A percentile compares a stretch with the other conserved stretches of the same genome.
Evolutionary conservation across 2,797 vertebrate genomes (phyloP).

Genomic region (Gouania willdenowi): DNA sequence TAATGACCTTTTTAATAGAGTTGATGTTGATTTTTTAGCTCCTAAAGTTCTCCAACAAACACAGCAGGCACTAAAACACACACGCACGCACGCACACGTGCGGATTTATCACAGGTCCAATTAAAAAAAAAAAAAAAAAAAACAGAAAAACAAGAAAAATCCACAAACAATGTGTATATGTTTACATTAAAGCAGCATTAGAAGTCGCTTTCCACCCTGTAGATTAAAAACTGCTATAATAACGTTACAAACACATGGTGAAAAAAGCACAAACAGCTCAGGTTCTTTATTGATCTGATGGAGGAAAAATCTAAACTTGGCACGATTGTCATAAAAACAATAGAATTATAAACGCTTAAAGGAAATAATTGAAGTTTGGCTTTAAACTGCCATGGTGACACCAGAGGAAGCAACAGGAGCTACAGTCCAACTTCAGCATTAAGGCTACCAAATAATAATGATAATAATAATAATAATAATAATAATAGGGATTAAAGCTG

Average conservation of each 20-base stretch:
- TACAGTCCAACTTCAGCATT: too few species aligned
- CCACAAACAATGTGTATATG: slow-evolving; percentile 37
- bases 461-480: too few species aligned
- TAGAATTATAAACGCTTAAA: too few species aligned
- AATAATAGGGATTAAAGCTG: too few species aligned
- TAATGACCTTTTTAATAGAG: too few species aligned
- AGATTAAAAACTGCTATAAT: slow-evolving; percentile 52
- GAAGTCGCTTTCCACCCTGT: slow-evolving; percentile 32
- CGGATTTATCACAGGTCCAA: slow-evolving; percentile 35
- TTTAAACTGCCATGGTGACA: too few species aligned
- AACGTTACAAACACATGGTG: slow-evolving; percentile 42
- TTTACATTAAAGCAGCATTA: slow-evolving; percentile 42
- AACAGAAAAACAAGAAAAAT: slow-evolving; percentile 9
- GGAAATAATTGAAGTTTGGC: too few species aligned
- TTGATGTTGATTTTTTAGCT: slow-evolving; percentile 7
- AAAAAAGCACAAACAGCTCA: slow-evolving; percentile 43
- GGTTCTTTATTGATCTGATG: slow-evolving; percentile 16
- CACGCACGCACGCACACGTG: too few species aligned
- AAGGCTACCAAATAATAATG: too few species aligned
- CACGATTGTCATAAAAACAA: slow-evolving; percentile 69
- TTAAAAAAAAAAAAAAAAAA: slow-evolving; percentile 32
- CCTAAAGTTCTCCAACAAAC: slow-evolving; percentile 17
- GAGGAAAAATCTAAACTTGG: slow-evolving; percentile 62
- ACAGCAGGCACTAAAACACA: slow-evolving; percentile 33
- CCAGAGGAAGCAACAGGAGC: too few species aligned